Evolutionary conservation across 2,113 vertebrate species (phyloP), one percentile per base, ranked within the genome.

Genomic region (Cebus imitator): DNA sequence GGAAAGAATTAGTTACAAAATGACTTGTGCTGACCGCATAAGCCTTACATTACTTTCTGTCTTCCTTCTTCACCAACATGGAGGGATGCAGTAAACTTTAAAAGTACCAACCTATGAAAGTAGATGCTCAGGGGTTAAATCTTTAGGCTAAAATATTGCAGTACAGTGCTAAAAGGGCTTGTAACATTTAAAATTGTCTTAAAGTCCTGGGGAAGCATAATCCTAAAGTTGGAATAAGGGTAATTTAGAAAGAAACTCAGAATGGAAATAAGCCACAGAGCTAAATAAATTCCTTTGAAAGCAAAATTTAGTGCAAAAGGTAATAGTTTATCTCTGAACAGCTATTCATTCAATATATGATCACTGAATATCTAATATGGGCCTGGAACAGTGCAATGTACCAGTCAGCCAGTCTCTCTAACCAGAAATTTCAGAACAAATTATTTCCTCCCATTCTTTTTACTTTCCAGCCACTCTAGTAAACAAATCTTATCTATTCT

Each of bases 241-340:
- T 68, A 90, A 90, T 70, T 81, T 78, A 82, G 20, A 87, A 90
- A 95, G 27, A 32, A 94, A 75, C 25, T n/a, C 64, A 92, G 58
- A 94, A 87, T 70, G 43, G 43, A 94, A 92, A 78, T 50, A 83
- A 91, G 83, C 1, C 25, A 43, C 35, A 25, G 14, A 89, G 16
- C 45, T 61, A 61, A 87, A 79, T 87, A 81, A 96, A 82, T 50
- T 83, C 6, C 96, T 45, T 48, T 48, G 52, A 52, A 82, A 90
- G 70, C 61, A 95, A 90, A 84, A 94, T 73, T 72, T 35, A 78
- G n/a, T 90, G 20, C 58, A 70, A 91, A 96, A 81, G 45, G 48
- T 35, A 50, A 91, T 12, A 75, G 20, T 30, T 32, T 73, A 20
- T 90, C 55, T 97, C 58, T 82, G 21, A 37, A 66, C 6, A 90